Evolutionary conservation across 2,113 vertebrate genomes (phyloP), one percentile per base, ranked within the genome.

Genomic region (Melanerpes aurifrons): DNA sequence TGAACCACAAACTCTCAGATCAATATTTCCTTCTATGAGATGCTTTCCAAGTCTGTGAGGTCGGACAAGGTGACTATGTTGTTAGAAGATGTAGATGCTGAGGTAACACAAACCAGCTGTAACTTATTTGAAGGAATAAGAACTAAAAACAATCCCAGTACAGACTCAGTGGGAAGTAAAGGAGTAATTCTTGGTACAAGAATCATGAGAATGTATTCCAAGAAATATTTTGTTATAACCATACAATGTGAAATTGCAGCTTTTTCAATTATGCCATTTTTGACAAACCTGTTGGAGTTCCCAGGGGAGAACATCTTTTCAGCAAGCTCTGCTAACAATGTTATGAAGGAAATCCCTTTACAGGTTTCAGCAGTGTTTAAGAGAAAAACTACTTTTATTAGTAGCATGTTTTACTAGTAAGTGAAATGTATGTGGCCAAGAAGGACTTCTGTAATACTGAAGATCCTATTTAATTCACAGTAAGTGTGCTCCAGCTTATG

Each of bases 311-410:
- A 69, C 12, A 57, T 9, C 9, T 90, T 37, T 78, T 72, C 72
- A 59, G 57, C 26, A 70, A 92, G 48, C 19, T 82, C 73, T 78
- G 70, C 66, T 89, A 84, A 89, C 21, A 58, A 0, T 28, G 10
- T 61, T 89, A 26, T 80, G 69, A 76, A 56, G 47, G 69, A 93
- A 93, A 92, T 84, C 32, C 12, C 68, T 85, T 93, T 61, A 86
- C 2, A 15, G 16, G 21, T 92, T 77, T 83, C 66, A 86, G 57
- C 12, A 59, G 48, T 43, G 59, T 50, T 68, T 67, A 66, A 82
- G 53, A 82, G 72, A 31, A 90, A 90, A 37, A 68, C 12, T 8
- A 56, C 37, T 73, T 84, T 72, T 66, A 82, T n/a, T 40, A 83
- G n/a, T 13, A 77, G 20, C 31, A 67, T 70, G 43, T 15, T 77